Conservation (phyloP, 1,140 invertebrate species). For the Hylaeus anthracinus region DNA sequence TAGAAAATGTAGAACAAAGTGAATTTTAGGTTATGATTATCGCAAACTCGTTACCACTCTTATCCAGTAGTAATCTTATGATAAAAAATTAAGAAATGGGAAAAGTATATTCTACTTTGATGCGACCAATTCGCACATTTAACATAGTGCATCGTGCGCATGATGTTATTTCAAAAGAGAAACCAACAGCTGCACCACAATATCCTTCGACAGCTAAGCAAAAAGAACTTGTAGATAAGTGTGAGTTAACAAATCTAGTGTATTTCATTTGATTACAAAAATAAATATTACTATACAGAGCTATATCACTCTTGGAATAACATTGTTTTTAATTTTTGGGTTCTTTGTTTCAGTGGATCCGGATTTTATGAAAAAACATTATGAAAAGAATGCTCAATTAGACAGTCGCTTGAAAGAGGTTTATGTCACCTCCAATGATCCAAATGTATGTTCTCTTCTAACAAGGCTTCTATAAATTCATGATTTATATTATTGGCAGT, state of each 20-base stretch:
- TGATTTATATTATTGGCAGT: slow-evolving; percentile 18
- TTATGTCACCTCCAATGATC: slow-evolving; percentile 85
- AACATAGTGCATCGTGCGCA: slow-evolving; percentile 88
- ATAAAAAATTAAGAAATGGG: slow-evolving; percentile 79
- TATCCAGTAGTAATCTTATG: no score
- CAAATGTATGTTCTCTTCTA: slow-evolving; percentile 66
- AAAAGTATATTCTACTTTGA: slow-evolving; percentile 77
- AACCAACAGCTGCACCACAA: slow-evolving; percentile 85
- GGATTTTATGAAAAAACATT: slow-evolving; percentile 81
- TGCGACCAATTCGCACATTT: slow-evolving; percentile 81
- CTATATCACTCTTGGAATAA: not conserved
- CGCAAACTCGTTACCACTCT: no score
- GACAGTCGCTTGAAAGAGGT: slow-evolving; percentile 85
- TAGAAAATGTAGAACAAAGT: no score
- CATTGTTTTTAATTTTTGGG: not conserved
- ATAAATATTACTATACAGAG: no score
- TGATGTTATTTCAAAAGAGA: slow-evolving; percentile 85
- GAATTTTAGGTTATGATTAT: no score
- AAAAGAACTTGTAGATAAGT: slow-evolving; percentile 83
- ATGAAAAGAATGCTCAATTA: slow-evolving; percentile 82
- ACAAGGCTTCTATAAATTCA: slow-evolving; percentile 26
- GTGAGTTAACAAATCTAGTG: slow-evolving; percentile 69
- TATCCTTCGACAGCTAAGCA: slow-evolving; percentile 83
- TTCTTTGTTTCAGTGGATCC: slow-evolving; percentile 82
- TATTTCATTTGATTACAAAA: no score